Conservation (phyloP, 1,140 invertebrate species). For the silkworm (Bombyx mori) region DNA sequence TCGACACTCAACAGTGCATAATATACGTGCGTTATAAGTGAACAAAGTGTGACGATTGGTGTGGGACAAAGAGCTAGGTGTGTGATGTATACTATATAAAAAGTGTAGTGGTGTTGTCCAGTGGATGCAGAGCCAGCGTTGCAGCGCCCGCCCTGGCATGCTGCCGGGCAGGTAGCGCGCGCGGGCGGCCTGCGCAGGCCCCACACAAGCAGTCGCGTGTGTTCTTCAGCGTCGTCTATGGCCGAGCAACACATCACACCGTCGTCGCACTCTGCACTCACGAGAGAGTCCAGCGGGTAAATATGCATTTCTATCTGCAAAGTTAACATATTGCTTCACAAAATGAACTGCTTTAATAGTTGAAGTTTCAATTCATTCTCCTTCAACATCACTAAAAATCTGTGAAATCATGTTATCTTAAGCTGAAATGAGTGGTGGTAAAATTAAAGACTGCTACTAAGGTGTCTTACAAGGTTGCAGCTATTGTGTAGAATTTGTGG, state of each 20-base stretch:
- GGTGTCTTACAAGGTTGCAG: no score
- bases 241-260: conserved; percentile 71
- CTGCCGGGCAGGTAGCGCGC: conserved; percentile 69
- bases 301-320: conserved; percentile 2
- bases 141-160: conserved; percentile 66
- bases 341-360: no score
- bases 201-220: conserved; percentile 66
- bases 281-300: conserved; percentile 70
- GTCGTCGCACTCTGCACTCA: conserved; percentile 70
- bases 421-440: no score
- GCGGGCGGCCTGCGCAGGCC: conserved; percentile 68
- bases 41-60: conserved; percentile 25
- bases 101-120: conserved; percentile 25
- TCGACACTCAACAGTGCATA: conserved; percentile 28
- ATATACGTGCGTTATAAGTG: conserved; percentile 15
- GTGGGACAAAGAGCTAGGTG: conserved; percentile 14
- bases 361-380: no score
- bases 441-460: no score
- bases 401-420: no score
- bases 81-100: conserved; percentile 28
- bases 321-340: no score
- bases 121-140: conserved; percentile 51
- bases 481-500: no score
- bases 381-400: no score
- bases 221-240: conserved; percentile 69